phyloP scores from a whole-genome alignment of 1,140 invertebrate species.

The Plutomurus gul region DNA sequence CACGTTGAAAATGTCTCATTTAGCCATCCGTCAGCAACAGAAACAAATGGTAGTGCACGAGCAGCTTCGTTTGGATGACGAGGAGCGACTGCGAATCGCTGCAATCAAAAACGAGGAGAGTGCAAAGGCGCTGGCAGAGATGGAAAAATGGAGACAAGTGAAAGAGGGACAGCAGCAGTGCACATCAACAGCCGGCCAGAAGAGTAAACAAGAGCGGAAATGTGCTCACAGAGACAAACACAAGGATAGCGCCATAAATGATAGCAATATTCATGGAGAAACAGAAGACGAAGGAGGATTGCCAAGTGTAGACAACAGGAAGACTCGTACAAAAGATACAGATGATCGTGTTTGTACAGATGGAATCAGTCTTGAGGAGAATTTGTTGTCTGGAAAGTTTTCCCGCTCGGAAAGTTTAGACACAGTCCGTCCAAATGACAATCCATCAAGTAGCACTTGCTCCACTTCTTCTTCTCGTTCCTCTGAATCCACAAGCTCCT shows the following conservation, averaged over 20 bases:
- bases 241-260: background rate
- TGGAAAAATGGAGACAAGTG: conserved; percentile 29
- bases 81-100: conserved; percentile 45
- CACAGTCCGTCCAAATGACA: background rate
- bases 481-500: background rate
- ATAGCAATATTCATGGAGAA: background rate
- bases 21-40: conserved; percentile 44
- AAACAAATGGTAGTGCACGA: conserved; percentile 49
- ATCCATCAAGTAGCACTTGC: conserved; percentile 21
- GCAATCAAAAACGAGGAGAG: conserved; percentile 34
- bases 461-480: background rate
- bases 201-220: background rate
- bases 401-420: background rate
- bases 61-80: conserved; percentile 49
- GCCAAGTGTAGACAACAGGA: too few relatives aligned
- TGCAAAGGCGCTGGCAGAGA: conserved; percentile 34
- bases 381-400: background rate
- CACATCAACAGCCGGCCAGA: background rate
- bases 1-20: conserved; percentile 26
- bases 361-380: background rate
- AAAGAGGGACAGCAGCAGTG: background rate
- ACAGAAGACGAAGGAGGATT: too few relatives aligned
- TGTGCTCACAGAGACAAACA: background rate
- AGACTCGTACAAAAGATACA: too few relatives aligned
- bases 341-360: background rate